Evolutionary conservation across 2,888 invertebrate genomes (phyloP).

Genomic region (Synergus gifuensis): DNA sequence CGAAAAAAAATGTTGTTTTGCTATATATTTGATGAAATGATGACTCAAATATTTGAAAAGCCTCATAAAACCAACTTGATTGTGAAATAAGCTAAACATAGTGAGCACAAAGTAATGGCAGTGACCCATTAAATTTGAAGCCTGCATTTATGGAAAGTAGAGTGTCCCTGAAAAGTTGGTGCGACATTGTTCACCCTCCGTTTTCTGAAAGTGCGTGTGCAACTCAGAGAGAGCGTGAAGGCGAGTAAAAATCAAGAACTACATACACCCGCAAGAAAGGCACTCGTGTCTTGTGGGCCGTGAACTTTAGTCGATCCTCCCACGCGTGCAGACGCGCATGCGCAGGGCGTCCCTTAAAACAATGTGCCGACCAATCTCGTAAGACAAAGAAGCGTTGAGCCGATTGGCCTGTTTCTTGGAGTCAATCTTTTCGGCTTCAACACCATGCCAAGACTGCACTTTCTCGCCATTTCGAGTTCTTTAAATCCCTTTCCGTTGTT

Average conservation of each 20-base stretch:
- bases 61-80: background rate
- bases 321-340: slow-evolving; percentile 72
- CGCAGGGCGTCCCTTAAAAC: slow-evolving; percentile 76
- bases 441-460: slow-evolving; percentile 6
- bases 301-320: slow-evolving; percentile 71
- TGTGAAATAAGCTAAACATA: background rate
- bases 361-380: slow-evolving; percentile 76
- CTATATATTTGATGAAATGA: no score
- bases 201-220: slow-evolving; percentile 35
- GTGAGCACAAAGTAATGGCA: slow-evolving; percentile 19
- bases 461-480: slow-evolving; percentile 18
- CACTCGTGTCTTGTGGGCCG: slow-evolving; percentile 62
- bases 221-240: slow-evolving; percentile 22
- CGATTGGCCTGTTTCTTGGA: slow-evolving; percentile 71
- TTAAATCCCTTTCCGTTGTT: background rate
- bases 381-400: slow-evolving; percentile 74
- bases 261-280: slow-evolving; percentile 47
- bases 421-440: slow-evolving; percentile 67
- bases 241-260: slow-evolving; percentile 34
- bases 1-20: no score
- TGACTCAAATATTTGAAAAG: background rate
- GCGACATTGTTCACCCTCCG: slow-evolving; percentile 37
- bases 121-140: slow-evolving; percentile 40
- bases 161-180: slow-evolving; percentile 30
- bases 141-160: slow-evolving; percentile 40